Conservation (phyloP, 2,113 vertebrate species). For the Pseudonaja textilis region DNA sequence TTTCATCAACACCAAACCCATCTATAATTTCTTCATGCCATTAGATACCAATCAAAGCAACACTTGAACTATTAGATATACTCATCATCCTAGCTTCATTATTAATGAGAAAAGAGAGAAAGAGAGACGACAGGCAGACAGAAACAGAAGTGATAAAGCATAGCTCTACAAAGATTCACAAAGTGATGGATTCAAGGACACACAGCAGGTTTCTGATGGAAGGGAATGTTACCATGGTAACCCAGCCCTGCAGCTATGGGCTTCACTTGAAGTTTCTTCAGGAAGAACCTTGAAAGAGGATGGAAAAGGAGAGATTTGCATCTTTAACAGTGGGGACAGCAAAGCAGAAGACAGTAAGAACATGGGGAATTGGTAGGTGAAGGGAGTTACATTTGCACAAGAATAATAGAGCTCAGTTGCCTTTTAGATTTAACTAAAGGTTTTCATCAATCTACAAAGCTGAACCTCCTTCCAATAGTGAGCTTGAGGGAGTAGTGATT, state of each 20-base stretch:
- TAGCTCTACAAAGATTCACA: constrained; percentile 65
- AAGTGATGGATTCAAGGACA: constrained; percentile 68
- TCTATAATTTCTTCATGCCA: too few relatives aligned
- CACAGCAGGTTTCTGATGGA: constrained; percentile 65
- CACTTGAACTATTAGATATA: not conserved
- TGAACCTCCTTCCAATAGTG: not conserved
- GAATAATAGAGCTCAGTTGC: not conserved
- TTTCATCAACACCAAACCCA: not conserved
- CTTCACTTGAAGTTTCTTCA: constrained; percentile 71
- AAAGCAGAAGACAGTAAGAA: constrained; percentile 20
- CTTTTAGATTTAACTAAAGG: not conserved
- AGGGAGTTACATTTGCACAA: not conserved
- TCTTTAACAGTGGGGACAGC: constrained; percentile 30
- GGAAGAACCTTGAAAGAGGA: constrained; percentile 83
- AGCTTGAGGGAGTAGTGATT: not conserved
- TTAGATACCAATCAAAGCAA: not conserved
- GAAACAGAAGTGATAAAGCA: constrained; percentile 31
- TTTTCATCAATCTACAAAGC: not conserved
- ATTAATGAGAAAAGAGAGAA: constrained; percentile 66
- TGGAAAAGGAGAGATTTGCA: constrained; percentile 75
- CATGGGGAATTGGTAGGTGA: too few relatives aligned
- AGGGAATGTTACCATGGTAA: constrained; percentile 83
- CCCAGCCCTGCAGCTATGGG: constrained; percentile 74
- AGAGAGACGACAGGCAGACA: not conserved
- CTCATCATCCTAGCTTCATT: not conserved